A percentile compares a stretch with the other conserved stretches of the same genome.
These are phyloP conservation scores for Bubo bubo DNA, from an alignment of 2,113 vertebrate genomes.

Conservation along the genomic window DNA sequence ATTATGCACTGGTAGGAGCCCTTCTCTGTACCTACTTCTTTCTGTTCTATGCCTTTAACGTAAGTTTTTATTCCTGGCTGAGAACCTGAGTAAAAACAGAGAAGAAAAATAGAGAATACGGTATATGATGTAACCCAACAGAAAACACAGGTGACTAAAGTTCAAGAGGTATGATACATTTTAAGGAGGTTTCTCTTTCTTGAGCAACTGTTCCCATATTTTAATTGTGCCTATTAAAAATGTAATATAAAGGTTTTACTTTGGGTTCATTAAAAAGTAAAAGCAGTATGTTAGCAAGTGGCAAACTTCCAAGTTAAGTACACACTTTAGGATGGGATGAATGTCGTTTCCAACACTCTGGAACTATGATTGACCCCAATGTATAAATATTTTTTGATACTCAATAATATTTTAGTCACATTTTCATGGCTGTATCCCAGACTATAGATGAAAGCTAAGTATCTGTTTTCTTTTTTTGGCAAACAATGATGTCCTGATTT, in stretches of 20 bases:
- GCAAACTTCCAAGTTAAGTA: slow-evolving; percentile 2
- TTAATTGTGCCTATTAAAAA: neutral
- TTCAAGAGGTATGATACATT: neutral
- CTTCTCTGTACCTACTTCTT: neutral
- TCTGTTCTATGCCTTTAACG: neutral
- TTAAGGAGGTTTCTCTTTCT: neutral
- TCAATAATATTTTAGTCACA: slow-evolving; percentile 18
- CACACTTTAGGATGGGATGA: neutral
- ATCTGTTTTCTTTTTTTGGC: slow-evolving; percentile 57
- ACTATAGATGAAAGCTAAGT: slow-evolving; percentile 31
- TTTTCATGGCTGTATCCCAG: slow-evolving; percentile 20
- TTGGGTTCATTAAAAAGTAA: neutral
- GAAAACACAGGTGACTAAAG: neutral
- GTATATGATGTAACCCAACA: neutral
- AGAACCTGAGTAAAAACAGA: neutral
- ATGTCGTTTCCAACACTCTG: slow-evolving; percentile 7
- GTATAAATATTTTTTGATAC: slow-evolving; percentile 38
- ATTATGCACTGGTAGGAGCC: neutral
- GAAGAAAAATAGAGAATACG: neutral
- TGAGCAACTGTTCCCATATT: neutral
- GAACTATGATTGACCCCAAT: slow-evolving; percentile 41
- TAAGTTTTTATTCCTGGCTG: neutral
- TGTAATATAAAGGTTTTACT: neutral
- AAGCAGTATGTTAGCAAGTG: neutral
- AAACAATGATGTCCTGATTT: slow-evolving; percentile 59